phyloP scores from a whole-genome alignment of 2,888 invertebrate genomes.

The Eurois occulta region DNA sequence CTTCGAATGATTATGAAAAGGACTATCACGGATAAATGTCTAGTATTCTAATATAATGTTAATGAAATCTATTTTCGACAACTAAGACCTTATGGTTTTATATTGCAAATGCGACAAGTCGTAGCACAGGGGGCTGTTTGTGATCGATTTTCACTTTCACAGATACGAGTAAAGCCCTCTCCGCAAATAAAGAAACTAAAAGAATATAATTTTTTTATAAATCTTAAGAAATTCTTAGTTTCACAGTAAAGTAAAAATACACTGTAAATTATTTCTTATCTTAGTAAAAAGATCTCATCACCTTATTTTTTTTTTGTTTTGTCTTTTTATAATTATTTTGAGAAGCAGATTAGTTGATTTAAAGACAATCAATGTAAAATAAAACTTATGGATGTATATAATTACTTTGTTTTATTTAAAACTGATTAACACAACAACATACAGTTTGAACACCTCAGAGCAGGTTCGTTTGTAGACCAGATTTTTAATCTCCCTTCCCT shows the following conservation, averaged over 20 bases:
- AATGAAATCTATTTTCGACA: constrained; percentile 57
- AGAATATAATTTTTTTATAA: constrained; percentile 80
- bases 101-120: constrained; percentile 50
- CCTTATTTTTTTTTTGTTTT: constrained; percentile 90
- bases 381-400: constrained; percentile 91
- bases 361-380: constrained; percentile 91
- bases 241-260: constrained; percentile 87
- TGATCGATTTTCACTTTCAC: constrained; percentile 42
- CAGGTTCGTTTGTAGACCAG: not conserved
- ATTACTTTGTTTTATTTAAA: constrained; percentile 78
- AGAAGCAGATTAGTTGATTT: constrained; percentile 90
- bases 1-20: constrained; percentile 55
- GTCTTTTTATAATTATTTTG: constrained; percentile 90
- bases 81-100: constrained; percentile 43
- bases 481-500: not conserved
- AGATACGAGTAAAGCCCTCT: constrained; percentile 79
- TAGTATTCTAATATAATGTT: constrained; percentile 66
- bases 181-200: constrained; percentile 70
- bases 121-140: constrained; percentile 44
- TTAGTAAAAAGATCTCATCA: constrained; percentile 91
- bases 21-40: constrained; percentile 62
- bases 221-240: constrained; percentile 88
- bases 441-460: not conserved
- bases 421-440: not conserved
- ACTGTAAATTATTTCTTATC: constrained; percentile 90